These are phyloP conservation scores for Diorhabda sublineata DNA, from an alignment of 1,140 invertebrate species.

Conservation along the genomic window DNA sequence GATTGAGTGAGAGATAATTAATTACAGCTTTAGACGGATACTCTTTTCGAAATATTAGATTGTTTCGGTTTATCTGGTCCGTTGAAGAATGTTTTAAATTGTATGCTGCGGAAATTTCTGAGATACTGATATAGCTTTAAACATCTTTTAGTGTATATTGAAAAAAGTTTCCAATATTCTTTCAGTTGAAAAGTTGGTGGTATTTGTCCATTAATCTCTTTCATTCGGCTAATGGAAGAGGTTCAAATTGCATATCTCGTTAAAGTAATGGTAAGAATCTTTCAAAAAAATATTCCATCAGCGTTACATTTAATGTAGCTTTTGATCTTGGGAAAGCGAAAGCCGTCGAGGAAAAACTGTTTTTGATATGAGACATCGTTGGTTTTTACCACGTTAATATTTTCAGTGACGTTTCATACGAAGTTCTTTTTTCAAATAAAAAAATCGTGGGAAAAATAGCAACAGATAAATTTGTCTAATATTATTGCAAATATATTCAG, in stretches of 20 bases:
- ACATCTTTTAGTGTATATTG: no score
- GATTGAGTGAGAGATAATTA: neutral
- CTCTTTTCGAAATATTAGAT: neutral
- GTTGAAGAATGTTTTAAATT: neutral
- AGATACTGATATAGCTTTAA: no score
- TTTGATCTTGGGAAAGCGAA: neutral
- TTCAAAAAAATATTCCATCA: neutral
- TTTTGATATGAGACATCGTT: neutral
- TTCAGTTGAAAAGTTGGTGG: no score
- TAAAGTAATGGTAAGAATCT: neutral
- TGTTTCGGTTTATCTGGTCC: neutral
- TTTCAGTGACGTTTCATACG: neutral
- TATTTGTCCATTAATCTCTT: neutral
- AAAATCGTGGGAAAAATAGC: no score
- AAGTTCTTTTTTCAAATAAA: no score
- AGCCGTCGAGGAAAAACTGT: slow-evolving; percentile 1
- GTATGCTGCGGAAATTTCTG: no score
- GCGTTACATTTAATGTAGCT: neutral
- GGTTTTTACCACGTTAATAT: neutral
- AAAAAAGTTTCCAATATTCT: no score
- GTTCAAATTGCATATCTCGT: neutral
- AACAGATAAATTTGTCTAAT: no score
- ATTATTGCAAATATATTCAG: no score
- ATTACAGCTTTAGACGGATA: slow-evolving; percentile 2
- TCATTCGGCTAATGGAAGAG: neutral